Percentiles rank a stretch among this genome's conserved stretches.
Evolutionary conservation across 2,888 invertebrate genomes (phyloP).

Genomic region (Asteroscopus sphinx): DNA sequence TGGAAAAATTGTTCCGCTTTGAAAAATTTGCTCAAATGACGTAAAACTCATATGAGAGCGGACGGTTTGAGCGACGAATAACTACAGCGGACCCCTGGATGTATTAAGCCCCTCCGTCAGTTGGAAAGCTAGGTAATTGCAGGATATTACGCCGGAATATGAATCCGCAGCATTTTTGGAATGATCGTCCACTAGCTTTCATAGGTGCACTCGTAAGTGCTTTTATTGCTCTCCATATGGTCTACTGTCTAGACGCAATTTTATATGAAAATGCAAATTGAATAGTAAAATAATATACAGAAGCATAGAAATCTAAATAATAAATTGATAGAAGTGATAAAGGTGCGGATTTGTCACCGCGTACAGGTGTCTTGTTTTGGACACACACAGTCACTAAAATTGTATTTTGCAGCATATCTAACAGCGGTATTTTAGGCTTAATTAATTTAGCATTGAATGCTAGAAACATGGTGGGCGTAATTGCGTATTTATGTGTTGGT

Average conservation of each 20-base stretch:
- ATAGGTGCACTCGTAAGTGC: conserved; percentile 27
- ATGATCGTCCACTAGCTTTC: conserved; percentile 39
- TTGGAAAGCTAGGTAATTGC: conserved; percentile 71
- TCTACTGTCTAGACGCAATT: conserved; percentile 45
- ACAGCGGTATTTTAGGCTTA: too few relatives aligned
- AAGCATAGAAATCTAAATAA: too few relatives aligned
- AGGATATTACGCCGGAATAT: conserved; percentile 60
- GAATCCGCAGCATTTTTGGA: conserved; percentile 53
- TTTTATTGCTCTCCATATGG: conserved; percentile 49
- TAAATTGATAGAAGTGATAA: too few relatives aligned
- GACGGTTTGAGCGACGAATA: conserved; percentile 67
- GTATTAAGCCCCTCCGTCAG: conserved; percentile 68
- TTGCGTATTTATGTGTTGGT: too few relatives aligned
- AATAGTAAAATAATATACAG: conserved; percentile 41
- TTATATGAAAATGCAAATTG: conserved; percentile 49
- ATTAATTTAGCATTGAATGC: too few relatives aligned
- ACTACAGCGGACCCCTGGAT: conserved; percentile 68
- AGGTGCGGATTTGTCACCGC: too few relatives aligned
- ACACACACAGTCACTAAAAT: too few relatives aligned
- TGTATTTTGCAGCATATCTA: too few relatives aligned
- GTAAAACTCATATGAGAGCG: conserved; percentile 83
- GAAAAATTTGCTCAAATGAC: conserved; percentile 84
- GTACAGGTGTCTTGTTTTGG: too few relatives aligned
- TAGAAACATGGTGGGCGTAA: too few relatives aligned
- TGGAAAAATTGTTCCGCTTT: conserved; percentile 81